Percentiles rank a stretch among this genome's conserved stretches.
These are phyloP conservation scores for Pandemis corylana DNA, from an alignment of 2,888 invertebrate genomes.

Conservation along the genomic window DNA sequence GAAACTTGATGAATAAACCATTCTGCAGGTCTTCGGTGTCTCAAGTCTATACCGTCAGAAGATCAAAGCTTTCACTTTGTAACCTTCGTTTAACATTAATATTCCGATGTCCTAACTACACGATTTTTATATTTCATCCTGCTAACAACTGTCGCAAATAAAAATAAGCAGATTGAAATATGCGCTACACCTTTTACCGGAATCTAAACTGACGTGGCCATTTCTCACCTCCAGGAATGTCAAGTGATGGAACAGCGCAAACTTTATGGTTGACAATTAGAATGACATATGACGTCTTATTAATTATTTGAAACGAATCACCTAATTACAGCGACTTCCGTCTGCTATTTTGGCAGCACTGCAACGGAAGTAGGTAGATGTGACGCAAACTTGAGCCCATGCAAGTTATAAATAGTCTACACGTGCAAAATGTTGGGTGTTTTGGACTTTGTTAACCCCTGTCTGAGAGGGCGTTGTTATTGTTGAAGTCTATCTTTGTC, in stretches of 20 bases:
- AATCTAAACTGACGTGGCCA: slow-evolving; percentile 10
- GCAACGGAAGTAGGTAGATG: slow-evolving; percentile 42
- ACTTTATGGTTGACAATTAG: slow-evolving; percentile 31
- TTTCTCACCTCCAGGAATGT: slow-evolving; percentile 20
- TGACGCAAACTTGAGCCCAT: slow-evolving; percentile 43
- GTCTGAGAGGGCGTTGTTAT: slow-evolving; percentile 1
- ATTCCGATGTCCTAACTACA: neutral
- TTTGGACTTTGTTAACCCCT: slow-evolving; percentile 38
- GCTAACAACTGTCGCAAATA: neutral
- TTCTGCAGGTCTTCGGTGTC: too few relatives aligned
- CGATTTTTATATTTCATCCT: neutral
- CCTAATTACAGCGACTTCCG: slow-evolving; percentile 44
- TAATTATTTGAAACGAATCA: slow-evolving; percentile 46
- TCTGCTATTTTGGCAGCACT: slow-evolving; percentile 43
- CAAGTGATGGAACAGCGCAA: neutral
- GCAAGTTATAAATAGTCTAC: slow-evolving; percentile 49
- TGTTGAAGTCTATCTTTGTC: neutral
- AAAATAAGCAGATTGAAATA: slow-evolving; percentile 4
- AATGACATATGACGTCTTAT: slow-evolving; percentile 35
- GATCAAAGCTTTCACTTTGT: neutral
- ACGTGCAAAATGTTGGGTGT: slow-evolving; percentile 34
- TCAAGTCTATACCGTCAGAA: neutral
- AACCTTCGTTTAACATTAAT: neutral
- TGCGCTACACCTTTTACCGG: slow-evolving; percentile 18
- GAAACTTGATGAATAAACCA: too few relatives aligned